Evolutionary conservation across 2,113 vertebrate species (phyloP).

Genomic region (Circaetus cinerascens): DNA sequence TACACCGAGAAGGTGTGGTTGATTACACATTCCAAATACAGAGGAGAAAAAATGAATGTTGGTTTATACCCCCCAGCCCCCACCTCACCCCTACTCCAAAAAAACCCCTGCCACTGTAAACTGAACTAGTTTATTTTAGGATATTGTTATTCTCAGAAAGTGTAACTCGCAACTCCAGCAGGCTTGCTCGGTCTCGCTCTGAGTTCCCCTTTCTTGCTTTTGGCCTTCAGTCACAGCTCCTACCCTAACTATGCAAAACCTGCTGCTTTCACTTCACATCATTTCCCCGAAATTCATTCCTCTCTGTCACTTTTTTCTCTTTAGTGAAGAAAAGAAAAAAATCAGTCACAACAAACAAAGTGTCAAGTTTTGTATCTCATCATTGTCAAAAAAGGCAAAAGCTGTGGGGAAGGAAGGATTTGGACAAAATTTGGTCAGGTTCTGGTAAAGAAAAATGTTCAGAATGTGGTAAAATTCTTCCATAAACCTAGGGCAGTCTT

Average conservation of each 20-base stretch:
- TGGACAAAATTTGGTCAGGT: not conserved
- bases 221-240: not conserved
- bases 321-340: not conserved
- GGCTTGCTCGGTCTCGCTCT: not conserved
- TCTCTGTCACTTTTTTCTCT: not conserved
- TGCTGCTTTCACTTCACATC: constrained; percentile 15
- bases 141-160: constrained; percentile 35
- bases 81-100: too few relatives aligned
- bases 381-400: not conserved
- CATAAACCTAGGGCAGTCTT: not conserved
- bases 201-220: constrained; percentile 25
- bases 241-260: not conserved
- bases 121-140: not conserved
- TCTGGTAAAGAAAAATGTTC: not conserved
- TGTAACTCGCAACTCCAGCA: not conserved
- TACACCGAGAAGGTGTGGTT: not conserved
- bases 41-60: not conserved
- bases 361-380: not conserved
- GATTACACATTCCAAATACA: not conserved
- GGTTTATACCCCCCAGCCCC: not conserved
- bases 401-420: not conserved
- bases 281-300: not conserved
- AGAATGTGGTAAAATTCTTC: not conserved
- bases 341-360: not conserved
- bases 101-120: not conserved